Percentiles rank a stretch among this genome's conserved stretches.
Evolutionary conservation across 2,888 invertebrate species (phyloP).

Genomic region (Uropetala carovei): DNA sequence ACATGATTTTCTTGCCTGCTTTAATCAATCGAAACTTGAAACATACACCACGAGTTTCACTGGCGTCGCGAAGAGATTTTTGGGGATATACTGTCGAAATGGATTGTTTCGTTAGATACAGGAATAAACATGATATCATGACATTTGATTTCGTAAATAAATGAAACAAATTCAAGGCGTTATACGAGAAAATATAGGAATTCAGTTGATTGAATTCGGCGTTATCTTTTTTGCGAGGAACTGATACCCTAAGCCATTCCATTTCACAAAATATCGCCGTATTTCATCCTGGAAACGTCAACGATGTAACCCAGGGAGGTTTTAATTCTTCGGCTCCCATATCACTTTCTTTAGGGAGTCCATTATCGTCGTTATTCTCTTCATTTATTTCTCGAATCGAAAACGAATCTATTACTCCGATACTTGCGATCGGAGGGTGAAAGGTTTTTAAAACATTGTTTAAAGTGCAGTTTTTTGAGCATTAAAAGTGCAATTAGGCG

Average conservation of each 20-base stretch:
- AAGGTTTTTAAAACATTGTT: neutral
- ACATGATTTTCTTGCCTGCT: too few relatives aligned
- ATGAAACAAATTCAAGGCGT: neutral
- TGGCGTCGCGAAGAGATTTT: too few relatives aligned
- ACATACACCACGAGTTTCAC: too few relatives aligned
- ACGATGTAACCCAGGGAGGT: neutral
- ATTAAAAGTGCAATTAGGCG: too few relatives aligned
- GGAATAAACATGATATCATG: too few relatives aligned
- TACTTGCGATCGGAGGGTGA: neutral
- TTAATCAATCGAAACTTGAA: too few relatives aligned
- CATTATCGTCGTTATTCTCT: neutral
- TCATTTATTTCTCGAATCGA: slow-evolving; percentile 12
- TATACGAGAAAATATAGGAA: neutral
- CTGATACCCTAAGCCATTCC: neutral
- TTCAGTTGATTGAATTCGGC: neutral
- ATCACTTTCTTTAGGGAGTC: slow-evolving; percentile 1
- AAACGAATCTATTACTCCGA: neutral
- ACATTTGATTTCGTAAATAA: neutral
- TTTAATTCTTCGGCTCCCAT: slow-evolving; percentile 17
- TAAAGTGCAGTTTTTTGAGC: too few relatives aligned
- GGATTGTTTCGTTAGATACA: too few relatives aligned
- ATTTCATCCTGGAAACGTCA: neutral
- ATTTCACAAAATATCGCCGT: neutral
- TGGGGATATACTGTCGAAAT: too few relatives aligned
- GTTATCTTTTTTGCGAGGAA: neutral